These are phyloP conservation scores for Miniopterus natalensis DNA, from an alignment of 2,113 vertebrate species.

Conservation along the genomic window DNA sequence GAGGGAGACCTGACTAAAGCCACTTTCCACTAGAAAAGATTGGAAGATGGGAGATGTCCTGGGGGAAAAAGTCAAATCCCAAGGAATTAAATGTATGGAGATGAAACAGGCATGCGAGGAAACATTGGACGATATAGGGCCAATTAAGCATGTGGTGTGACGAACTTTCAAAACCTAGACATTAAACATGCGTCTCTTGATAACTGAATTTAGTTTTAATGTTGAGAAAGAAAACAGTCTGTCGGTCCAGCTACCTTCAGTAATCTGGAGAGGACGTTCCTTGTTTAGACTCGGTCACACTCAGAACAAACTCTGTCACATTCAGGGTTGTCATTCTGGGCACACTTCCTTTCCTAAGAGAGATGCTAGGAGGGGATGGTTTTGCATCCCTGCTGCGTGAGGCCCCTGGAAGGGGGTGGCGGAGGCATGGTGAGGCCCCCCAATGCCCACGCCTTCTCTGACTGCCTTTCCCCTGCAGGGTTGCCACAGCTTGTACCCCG, in stretches of 20 bases:
- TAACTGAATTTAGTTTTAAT: not conserved
- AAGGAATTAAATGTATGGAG: not conserved
- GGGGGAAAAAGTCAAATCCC: not conserved
- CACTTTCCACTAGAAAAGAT: not conserved
- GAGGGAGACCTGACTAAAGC: not conserved
- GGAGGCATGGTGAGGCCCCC: fast-evolving
- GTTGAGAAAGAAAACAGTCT: not conserved
- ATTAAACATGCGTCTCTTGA: not conserved
- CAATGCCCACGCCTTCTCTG: fast-evolving
- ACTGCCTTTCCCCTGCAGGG: too few relatives aligned
- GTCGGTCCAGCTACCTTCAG: not conserved
- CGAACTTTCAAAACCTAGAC: not conserved
- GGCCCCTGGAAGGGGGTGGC: not conserved
- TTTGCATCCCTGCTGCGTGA: not conserved
- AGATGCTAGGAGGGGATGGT: not conserved
- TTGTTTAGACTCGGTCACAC: not conserved
- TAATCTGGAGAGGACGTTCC: not conserved
- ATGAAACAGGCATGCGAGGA: not conserved
- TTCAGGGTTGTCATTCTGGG: not conserved
- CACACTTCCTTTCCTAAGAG: not conserved
- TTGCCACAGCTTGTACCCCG: not conserved
- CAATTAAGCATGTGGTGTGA: not conserved
- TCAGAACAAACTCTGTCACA: not conserved
- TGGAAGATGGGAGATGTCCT: not conserved
- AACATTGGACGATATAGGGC: not conserved